Conservation (phyloP, 2,113 vertebrate genomes). For the Protobothrops mucrosquamatus region DNA sequence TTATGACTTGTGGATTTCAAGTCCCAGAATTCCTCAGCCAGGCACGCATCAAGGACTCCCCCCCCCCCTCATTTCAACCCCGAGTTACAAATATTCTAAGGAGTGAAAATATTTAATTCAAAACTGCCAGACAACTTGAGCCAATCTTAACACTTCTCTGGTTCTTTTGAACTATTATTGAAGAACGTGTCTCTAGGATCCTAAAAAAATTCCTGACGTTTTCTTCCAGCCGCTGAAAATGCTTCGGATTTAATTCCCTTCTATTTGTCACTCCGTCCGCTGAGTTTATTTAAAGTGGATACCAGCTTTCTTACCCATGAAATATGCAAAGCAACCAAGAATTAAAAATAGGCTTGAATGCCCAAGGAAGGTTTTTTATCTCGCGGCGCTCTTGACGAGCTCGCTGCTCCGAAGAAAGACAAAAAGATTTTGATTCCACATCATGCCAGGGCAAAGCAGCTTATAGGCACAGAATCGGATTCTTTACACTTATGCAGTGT, state of each 20-base stretch:
- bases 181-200: background rate
- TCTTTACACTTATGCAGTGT: too few relatives aligned
- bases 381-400: background rate
- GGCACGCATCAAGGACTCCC: too few relatives aligned
- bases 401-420: background rate
- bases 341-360: background rate
- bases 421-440: background rate
- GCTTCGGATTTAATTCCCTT: background rate
- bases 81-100: too few relatives aligned
- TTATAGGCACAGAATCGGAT: background rate
- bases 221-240: background rate
- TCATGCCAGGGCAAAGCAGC: background rate
- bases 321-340: background rate
- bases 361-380: background rate
- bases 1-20: too few relatives aligned
- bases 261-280: background rate
- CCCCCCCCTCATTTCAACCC: too few relatives aligned
- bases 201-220: too few relatives aligned
- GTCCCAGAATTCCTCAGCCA: too few relatives aligned
- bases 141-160: background rate
- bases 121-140: background rate
- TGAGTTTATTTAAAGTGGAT: background rate
- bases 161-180: background rate
- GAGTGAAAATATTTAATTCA: background rate
- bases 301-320: background rate